Evolutionary conservation across 1,140 invertebrate species (phyloP).

Genomic region (Formica selysi): DNA sequence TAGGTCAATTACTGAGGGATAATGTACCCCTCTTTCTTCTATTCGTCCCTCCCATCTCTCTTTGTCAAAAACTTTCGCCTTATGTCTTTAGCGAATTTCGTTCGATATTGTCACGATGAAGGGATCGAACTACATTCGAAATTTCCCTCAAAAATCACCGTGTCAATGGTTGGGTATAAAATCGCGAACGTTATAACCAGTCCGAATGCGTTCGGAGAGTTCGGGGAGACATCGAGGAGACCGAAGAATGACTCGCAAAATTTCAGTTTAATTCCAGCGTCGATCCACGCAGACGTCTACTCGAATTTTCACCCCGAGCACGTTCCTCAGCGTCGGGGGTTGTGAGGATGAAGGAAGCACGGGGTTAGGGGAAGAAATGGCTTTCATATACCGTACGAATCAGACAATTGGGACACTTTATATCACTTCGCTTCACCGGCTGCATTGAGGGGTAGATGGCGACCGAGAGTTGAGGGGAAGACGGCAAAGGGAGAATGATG

Average conservation of each 20-base stretch:
- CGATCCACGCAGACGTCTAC: conserved; percentile 9
- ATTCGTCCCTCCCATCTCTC: neutral
- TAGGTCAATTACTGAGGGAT: conserved; percentile 18
- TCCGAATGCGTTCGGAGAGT: neutral
- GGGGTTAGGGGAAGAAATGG: neutral
- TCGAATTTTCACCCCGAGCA: conserved; percentile 60
- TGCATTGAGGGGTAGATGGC: conserved; percentile 40
- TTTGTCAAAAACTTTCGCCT: neutral
- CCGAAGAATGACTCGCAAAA: neutral
- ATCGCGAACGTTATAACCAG: neutral
- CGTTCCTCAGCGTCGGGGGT: conserved; percentile 39
- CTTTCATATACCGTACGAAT: conserved; percentile 39
- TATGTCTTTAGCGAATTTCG: neutral
- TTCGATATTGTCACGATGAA: conserved; percentile 14
- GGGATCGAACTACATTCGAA: neutral
- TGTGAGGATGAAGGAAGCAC: too few species aligned
- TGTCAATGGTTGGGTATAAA: neutral
- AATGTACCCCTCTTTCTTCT: neutral
- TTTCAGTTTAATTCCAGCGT: conserved; percentile 56
- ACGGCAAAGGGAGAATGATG: conserved; percentile 13
- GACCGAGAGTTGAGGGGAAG: neutral
- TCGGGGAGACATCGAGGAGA: neutral
- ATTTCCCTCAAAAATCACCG: neutral
- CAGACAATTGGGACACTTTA: conserved; percentile 67
- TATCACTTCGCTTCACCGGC: conserved; percentile 65